Conservation (phyloP, 1,140 invertebrate species). For the Leptoteleia sp. region DNA sequence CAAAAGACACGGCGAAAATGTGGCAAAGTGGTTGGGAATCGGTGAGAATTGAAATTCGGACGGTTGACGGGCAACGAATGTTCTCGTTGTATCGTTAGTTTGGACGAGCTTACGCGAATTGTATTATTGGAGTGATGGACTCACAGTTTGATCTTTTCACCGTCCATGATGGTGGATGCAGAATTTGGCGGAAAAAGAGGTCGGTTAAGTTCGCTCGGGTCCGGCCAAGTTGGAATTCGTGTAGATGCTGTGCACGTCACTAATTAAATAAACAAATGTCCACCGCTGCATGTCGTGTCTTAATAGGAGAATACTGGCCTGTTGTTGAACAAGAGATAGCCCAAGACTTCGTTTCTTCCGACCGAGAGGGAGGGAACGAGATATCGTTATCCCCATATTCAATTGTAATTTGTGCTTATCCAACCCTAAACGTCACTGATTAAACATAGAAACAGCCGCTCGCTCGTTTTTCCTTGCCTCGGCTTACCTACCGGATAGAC, state of each 20-base stretch:
- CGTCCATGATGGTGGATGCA: too few relatives aligned
- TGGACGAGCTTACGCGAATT: too few relatives aligned
- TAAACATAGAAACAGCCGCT: constrained; percentile 37
- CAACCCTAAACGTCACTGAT: constrained; percentile 59
- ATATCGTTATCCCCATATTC: constrained; percentile 68
- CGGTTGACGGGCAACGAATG: too few relatives aligned
- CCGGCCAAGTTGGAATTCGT: constrained; percentile 34
- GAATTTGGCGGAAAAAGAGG: too few relatives aligned
- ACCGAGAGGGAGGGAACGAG: constrained; percentile 61
- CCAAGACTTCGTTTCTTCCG: constrained; percentile 66
- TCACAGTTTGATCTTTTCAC: constrained; percentile 78
- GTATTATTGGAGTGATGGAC: constrained; percentile 56
- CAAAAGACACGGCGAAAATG: too few relatives aligned
- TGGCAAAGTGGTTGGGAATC: too few relatives aligned
- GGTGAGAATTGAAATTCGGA: too few relatives aligned
- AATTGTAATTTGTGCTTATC: constrained; percentile 59
- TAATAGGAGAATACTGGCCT: constrained; percentile 66
- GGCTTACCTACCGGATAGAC: background rate
- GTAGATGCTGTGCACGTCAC: constrained; percentile 67
- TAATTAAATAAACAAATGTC: constrained; percentile 72
- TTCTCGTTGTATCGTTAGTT: too few relatives aligned
- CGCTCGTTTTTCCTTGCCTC: constrained; percentile 14
- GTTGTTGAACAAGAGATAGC: constrained; percentile 73
- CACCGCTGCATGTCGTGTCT: constrained; percentile 66
- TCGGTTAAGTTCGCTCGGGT: constrained; percentile 8